A percentile compares a stretch with the other conserved stretches of the same genome.
Evolutionary conservation across 1,140 invertebrate genomes (phyloP).

Genomic region (Zaprionus lachaisei): DNA sequence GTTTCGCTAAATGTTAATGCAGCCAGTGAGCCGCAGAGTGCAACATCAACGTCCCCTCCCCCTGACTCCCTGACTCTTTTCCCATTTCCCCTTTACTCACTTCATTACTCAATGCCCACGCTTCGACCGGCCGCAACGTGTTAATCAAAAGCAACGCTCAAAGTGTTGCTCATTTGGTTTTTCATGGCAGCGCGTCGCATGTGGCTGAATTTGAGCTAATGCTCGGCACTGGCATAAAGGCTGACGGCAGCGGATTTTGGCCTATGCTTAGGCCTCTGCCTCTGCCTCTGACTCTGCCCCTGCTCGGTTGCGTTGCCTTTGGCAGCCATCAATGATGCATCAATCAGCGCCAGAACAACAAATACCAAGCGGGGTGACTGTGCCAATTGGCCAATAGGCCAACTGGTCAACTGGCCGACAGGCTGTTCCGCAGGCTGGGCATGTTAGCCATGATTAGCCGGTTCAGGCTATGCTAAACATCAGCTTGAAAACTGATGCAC

Average conservation of each 20-base stretch:
- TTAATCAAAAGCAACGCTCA: slow-evolving; percentile 71
- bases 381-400: neutral
- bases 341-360: slow-evolving; percentile 51
- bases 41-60: neutral
- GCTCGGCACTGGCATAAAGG: slow-evolving; percentile 9
- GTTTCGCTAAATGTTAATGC: slow-evolving; percentile 51
- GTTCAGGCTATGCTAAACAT: slow-evolving; percentile 2
- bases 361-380: slow-evolving; percentile 15
- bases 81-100: neutral
- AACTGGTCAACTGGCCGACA: neutral
- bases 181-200: slow-evolving; percentile 32
- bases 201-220: slow-evolving; percentile 48
- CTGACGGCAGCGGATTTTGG: neutral
- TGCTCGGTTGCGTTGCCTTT: slow-evolving; percentile 18
- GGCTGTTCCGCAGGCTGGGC: neutral
- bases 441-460: slow-evolving; percentile 40
- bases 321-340: slow-evolving; percentile 62
- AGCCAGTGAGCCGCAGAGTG: slow-evolving; percentile 16
- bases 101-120: slow-evolving; percentile 26
- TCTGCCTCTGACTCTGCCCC: neutral
- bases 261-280: neutral
- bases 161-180: slow-evolving; percentile 66
- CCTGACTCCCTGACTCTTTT: neutral
- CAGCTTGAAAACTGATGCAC: neutral
- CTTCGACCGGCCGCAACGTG: slow-evolving; percentile 41